Conservation (phyloP, 2,797 vertebrate genomes). For the Sebastolobus altivelis region DNA sequence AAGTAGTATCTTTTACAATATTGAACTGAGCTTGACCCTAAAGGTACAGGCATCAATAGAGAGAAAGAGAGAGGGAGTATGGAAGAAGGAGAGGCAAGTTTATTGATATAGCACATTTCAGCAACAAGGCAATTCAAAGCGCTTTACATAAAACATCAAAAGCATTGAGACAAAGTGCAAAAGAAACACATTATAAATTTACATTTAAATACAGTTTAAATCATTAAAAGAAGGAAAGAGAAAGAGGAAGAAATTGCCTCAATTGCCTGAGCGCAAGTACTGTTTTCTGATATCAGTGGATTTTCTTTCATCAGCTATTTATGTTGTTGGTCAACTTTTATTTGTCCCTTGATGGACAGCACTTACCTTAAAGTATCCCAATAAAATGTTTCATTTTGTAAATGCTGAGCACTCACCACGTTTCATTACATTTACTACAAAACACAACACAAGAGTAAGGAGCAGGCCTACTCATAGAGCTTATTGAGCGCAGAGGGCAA, state of each 20-base stretch:
- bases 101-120: too few relatives aligned
- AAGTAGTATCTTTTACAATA: constrained; percentile 62
- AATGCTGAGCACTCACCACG: not conserved
- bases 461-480: not conserved
- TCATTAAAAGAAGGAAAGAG: not conserved
- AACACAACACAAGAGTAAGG: not conserved
- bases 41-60: constrained; percentile 25
- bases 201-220: too few relatives aligned
- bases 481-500: too few relatives aligned
- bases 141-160: too few relatives aligned
- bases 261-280: not conserved
- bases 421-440: not conserved
- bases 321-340: constrained; percentile 26
- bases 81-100: too few relatives aligned
- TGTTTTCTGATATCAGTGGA: not conserved
- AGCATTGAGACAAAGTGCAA: too few relatives aligned
- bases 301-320: constrained; percentile 19
- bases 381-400: constrained; percentile 12
- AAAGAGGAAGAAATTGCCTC: constrained; percentile 14
- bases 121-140: too few relatives aligned
- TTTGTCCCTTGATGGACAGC: constrained; percentile 8
- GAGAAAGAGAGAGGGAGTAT: not conserved
- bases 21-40: constrained; percentile 55
- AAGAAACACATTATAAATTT: too few relatives aligned
- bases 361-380: not conserved